Conservation (phyloP, 1,140 invertebrate genomes). For the Aplysia californica region DNA sequence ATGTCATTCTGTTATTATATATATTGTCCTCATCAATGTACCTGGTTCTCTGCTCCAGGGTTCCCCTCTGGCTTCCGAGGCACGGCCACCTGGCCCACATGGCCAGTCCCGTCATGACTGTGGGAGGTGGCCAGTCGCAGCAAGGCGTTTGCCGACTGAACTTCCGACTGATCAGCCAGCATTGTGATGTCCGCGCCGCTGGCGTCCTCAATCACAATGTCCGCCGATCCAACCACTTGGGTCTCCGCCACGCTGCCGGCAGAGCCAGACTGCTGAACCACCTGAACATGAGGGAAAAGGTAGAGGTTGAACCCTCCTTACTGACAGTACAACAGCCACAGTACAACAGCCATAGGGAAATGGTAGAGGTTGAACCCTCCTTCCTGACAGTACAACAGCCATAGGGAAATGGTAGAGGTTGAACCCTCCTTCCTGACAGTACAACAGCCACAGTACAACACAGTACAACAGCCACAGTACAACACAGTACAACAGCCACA, state of each 20-base stretch:
- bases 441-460: neutral
- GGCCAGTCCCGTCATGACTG: neutral
- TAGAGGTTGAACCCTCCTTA: neutral
- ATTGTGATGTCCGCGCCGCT: neutral
- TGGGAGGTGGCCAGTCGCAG: constrained; percentile 15
- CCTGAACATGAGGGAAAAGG: neutral
- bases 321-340: neutral
- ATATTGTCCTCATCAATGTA: neutral
- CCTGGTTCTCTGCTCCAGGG: neutral
- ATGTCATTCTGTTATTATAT: neutral
- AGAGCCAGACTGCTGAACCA: neutral
- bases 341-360: neutral
- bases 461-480: too few species aligned
- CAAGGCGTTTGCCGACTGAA: constrained; percentile 24
- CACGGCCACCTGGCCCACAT: neutral
- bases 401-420: neutral
- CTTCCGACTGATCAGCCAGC: constrained; percentile 2
- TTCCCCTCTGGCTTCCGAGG: neutral
- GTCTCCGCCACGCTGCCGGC: neutral
- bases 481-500: too few species aligned
- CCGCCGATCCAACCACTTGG: neutral
- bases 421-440: neutral
- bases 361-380: neutral
- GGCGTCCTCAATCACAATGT: constrained; percentile 7
- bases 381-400: neutral